Conservation (phyloP, 2,888 invertebrate species). For the Nasonia oneida region DNA sequence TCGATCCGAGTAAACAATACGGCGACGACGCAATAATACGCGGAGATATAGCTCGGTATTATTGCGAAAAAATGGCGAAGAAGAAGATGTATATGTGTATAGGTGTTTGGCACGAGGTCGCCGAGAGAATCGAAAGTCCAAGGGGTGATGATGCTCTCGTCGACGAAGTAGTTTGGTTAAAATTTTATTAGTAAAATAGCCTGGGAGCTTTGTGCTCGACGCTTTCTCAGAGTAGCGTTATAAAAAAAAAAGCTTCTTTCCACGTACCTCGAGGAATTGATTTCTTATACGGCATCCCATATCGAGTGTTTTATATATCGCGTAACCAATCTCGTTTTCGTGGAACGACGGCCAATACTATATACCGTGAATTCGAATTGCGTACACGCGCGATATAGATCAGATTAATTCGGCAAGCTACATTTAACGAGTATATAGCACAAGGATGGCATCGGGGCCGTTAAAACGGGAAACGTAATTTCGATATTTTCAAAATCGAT, state of each 20-base stretch:
- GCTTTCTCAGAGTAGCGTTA: not conserved
- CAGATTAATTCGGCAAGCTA: not conserved
- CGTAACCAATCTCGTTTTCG: too few relatives aligned
- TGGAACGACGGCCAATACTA: too few relatives aligned
- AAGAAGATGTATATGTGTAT: not conserved
- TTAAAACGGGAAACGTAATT: not conserved
- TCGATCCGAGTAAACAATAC: constrained; percentile 16
- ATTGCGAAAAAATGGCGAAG: not conserved
- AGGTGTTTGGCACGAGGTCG: constrained; percentile 51
- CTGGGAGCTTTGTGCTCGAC: not conserved
- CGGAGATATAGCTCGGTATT: not conserved
- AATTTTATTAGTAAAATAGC: constrained; percentile 27
- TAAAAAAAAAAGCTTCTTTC: not conserved
- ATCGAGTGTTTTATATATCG: too few relatives aligned
- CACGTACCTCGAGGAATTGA: too few relatives aligned
- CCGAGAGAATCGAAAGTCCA: constrained; percentile 39
- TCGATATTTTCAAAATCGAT: not conserved
- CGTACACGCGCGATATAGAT: not conserved
- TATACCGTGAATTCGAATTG: too few relatives aligned
- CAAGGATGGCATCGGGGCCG: not conserved
- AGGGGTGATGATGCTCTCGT: not conserved
- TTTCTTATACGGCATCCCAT: too few relatives aligned
- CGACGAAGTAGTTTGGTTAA: constrained; percentile 9
- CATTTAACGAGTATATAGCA: not conserved
- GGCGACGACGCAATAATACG: not conserved